Base-by-base conservation (phyloP, 1,140 invertebrate genomes). In the Drosophila ogumai region DNA sequence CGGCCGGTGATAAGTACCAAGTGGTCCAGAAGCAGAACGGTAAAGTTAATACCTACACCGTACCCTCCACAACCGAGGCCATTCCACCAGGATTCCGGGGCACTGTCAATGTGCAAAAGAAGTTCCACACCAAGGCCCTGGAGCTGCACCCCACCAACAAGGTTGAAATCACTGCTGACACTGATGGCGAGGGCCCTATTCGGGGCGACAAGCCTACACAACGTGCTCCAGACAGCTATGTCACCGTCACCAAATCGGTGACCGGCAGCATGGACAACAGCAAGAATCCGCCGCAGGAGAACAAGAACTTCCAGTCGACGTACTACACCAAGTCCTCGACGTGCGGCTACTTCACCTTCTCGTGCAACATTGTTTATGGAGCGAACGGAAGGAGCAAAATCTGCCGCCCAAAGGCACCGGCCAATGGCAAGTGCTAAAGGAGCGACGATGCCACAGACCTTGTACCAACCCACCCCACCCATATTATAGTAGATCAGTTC, bases 251-350 rank as follows among this genome's bases (percentile, higher is more conserved):
- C 2, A 97, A 96, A 82, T 96, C 96, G 17, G 95, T 96, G 38
- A 95, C 96, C 6, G 96, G 96, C 15, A 95, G 95, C 72, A 93
- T 96, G 52, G 94, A 95, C 55, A 94, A 94, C 71, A 93, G 92
- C 56, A 94, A 94, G 72, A 93, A 93, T 65, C 78, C 94, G 40
- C 85, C 91, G 1, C 93, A 93, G 67, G 94, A 95, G 47, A 93
- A 94, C 54, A 95, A 95, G 88, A 95, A 95, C 91, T 94, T 94
- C 82, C 94, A 95, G n/a, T 95, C 95, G 66, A 95, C 96, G 19
- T 97, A 97, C 92, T 97, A 96, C 67, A 96, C 96, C 0, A 97
- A 97, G 90, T 96, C 96, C 15, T 97, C 96, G 3, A 96, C 96
- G 0, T 97, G 96, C 91, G 96, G 96, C 34, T 97, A 97, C 81